Evolutionary conservation across 2,888 invertebrate species (phyloP), one percentile per base, ranked within the genome.

Genomic region (Thymelicus lineola): DNA sequence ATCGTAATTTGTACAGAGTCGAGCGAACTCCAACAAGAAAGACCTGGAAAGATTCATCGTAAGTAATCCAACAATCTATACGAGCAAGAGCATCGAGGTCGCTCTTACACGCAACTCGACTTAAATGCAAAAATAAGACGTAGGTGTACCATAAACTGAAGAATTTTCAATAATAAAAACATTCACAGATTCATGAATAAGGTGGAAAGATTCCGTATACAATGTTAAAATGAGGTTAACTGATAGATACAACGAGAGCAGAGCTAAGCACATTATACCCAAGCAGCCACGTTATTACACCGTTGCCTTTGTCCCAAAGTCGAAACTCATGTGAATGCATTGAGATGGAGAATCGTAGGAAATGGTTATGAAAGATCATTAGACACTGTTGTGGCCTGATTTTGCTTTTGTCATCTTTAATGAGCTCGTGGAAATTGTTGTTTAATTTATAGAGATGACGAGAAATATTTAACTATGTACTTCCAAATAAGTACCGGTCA

Each of bases 231-330:
- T 64, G 73, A 66, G 76, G 76, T 72, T 71, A 68, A 70, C 72
- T 57, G 55, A 68, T 59, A 64, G 55, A 68, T 59, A 64, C 71
- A 73, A 61, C 58, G 66, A 71, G 68, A 70, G 68, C 63, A 60
- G 71, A 70, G 66, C 45, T 57, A 68, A 68, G 55, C 70, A 68
- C 72, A 61, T 72, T 71, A 76, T 77, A 77, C 75, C 74, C 74
- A 77, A 75, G 76, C 72, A 72, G 71, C 75, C 74, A 74, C 74
- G 72, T 77, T 76, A 75, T 77, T 75, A 75, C 74, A 73, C 68
- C 69, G 73, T 76, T 75, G 74, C 75, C 75, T 77, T 78, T 78
- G 77, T 78, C 75, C 61, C 72, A 65, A 71, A 71, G 72, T 74
- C 68, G 68, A 58, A 68, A 62, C 55, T 68, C 62, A 42, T 60